A percentile compares a stretch with the other conserved stretches of the same genome.
phyloP scores from a whole-genome alignment of 2,797 vertebrate genomes.

The Peromyscus nudipes region DNA sequence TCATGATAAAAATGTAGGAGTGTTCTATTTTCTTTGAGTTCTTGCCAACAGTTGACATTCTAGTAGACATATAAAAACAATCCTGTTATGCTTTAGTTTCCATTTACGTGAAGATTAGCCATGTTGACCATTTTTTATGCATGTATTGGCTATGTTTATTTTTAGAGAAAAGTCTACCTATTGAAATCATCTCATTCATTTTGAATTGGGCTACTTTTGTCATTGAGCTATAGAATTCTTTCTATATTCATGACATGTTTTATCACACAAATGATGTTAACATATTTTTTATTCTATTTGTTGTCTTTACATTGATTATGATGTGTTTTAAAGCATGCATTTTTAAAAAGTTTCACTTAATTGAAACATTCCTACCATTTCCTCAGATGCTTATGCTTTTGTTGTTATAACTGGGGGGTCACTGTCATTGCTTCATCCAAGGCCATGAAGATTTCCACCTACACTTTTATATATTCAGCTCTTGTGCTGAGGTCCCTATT shows the following conservation, averaged over 20 bases:
- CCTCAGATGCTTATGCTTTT: neutral
- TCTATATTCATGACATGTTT: neutral
- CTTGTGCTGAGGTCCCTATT: neutral
- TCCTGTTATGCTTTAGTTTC: neutral
- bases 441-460: neutral
- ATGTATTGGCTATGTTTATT: neutral
- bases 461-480: neutral
- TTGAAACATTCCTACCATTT: neutral
- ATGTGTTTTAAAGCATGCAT: neutral
- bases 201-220: conserved; percentile 17
- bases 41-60: neutral
- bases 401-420: neutral
- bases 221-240: neutral
- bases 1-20: neutral
- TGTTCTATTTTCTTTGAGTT: neutral
- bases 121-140: neutral
- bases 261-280: neutral
- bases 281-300: neutral
- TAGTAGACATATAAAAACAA: neutral
- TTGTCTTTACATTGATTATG: neutral
- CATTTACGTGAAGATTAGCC: neutral
- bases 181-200: neutral
- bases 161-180: neutral
- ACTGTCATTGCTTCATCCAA: neutral
- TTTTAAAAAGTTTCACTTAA: neutral